These are phyloP conservation scores for Clinocottus analis DNA, from an alignment of 2,113 vertebrate genomes.

Conservation along the genomic window DNA sequence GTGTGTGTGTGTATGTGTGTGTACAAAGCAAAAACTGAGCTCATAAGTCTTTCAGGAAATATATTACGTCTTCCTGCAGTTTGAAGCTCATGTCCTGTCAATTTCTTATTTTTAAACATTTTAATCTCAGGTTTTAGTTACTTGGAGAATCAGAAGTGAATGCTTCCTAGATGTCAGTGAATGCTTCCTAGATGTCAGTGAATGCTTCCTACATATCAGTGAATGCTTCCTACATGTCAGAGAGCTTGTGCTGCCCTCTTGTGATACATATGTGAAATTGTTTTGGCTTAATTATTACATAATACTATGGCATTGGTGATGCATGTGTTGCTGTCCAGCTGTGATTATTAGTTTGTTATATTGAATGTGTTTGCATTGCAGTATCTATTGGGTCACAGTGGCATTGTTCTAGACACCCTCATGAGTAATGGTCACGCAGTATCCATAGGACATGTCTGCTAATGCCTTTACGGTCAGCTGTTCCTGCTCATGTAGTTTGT, in stretches of 20 bases:
- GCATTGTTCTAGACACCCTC: not conserved
- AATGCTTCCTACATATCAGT: not conserved
- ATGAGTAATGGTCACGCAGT: not conserved
- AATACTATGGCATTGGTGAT: not conserved
- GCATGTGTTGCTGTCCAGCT: not conserved
- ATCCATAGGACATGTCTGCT: not conserved
- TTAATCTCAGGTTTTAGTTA: not conserved
- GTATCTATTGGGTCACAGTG: not conserved
- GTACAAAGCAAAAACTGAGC: not conserved
- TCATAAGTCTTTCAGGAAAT: not conserved
- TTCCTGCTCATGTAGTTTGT: not conserved
- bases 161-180: not conserved
- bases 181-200: not conserved
- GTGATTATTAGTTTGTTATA: not conserved
- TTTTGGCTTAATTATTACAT: not conserved
- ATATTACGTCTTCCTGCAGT: not conserved
- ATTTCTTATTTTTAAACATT: not conserved
- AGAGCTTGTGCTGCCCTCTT: constrained; percentile 24
- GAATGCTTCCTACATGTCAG: not conserved
- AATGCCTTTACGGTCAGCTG: not conserved
- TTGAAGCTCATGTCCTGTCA: not conserved
- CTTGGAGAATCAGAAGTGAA: not conserved
- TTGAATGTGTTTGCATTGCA: not conserved
- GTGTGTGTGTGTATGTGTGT: no score
- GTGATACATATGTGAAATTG: not conserved